phyloP scores from a whole-genome alignment of 2,797 vertebrate species.

The Crocidura indochinensis region DNA sequence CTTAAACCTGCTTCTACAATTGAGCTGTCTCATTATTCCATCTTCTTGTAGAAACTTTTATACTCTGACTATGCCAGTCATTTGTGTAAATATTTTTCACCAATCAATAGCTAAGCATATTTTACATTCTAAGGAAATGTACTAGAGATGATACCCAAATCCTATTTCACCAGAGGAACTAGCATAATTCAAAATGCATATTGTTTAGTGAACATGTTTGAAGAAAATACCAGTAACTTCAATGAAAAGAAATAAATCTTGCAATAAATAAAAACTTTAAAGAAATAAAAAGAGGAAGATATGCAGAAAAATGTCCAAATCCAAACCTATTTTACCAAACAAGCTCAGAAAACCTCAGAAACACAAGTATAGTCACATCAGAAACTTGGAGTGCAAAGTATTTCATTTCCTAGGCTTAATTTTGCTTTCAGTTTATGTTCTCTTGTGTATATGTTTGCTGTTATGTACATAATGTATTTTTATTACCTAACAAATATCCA shows the following conservation, averaged over 20 bases:
- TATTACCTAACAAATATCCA: neutral
- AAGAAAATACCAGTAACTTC: neutral
- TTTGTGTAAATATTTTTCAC: too few relatives aligned
- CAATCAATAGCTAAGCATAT: too few relatives aligned
- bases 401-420: neutral
- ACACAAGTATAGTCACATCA: neutral
- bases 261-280: too few relatives aligned
- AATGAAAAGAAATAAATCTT: constrained; percentile 12
- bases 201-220: constrained; percentile 7
- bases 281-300: too few relatives aligned
- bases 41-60: too few relatives aligned
- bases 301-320: too few relatives aligned
- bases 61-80: too few relatives aligned
- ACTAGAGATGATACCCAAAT: neutral
- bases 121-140: neutral
- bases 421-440: neutral
- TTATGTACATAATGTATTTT: neutral
- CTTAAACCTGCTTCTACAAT: neutral
- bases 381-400: neutral
- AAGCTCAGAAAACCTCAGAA: neutral
- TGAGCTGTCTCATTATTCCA: too few relatives aligned
- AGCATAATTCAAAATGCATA: neutral
- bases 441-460: neutral
- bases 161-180: neutral
- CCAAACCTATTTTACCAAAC: neutral